Evolutionary conservation across 2,113 vertebrate genomes (phyloP).

Genomic region (Eurystomus gularis): DNA sequence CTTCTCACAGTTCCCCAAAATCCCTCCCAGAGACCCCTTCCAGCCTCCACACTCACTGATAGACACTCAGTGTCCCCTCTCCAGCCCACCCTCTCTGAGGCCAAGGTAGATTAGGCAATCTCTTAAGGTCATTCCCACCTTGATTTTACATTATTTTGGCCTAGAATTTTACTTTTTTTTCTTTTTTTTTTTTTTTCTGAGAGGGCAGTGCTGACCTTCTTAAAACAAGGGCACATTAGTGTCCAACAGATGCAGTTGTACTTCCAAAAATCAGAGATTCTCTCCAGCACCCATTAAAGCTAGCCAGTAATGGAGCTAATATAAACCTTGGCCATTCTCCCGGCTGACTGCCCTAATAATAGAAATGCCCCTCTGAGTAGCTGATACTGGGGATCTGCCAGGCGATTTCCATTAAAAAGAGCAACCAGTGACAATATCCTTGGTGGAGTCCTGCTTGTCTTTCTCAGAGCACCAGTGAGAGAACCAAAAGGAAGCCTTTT

Average conservation of each 20-base stretch:
- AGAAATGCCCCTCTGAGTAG: not conserved
- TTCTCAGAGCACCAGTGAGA: not conserved
- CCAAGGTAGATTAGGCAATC: not conserved
- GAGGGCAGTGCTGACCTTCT: not conserved
- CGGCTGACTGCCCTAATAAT: not conserved
- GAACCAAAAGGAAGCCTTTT: not conserved
- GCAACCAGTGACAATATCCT: not conserved
- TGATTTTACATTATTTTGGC: not conserved
- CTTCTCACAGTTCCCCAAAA: not conserved
- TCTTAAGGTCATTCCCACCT: not conserved
- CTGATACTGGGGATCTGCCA: not conserved
- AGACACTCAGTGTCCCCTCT: not conserved
- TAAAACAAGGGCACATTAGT: not conserved
- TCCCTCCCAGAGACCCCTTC: not conserved
- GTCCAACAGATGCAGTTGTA: not conserved
- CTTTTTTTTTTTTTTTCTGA: not conserved
- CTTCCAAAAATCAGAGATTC: not conserved
- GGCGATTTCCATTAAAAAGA: not conserved
- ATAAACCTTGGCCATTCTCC: conserved; percentile 18
- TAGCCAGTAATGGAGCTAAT: not conserved
- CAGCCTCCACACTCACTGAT: not conserved
- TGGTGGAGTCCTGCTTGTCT: not conserved
- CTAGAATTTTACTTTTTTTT: not conserved
- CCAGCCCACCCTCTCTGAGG: not conserved
- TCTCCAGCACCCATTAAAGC: not conserved